Conservation (phyloP, 2,888 invertebrate species). For the Notodonta dromedarius region DNA sequence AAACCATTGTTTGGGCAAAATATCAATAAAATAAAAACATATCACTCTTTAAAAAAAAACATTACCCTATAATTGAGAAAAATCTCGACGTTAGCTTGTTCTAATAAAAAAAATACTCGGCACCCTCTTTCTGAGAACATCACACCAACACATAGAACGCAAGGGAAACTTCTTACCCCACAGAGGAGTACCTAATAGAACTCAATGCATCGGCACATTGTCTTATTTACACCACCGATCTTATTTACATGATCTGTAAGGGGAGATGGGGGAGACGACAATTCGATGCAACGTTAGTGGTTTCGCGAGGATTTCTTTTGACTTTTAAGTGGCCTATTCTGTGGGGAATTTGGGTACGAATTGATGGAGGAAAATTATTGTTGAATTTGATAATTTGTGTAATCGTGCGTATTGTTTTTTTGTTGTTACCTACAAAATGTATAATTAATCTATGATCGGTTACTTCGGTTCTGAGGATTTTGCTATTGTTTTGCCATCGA, state of each 20-base stretch:
- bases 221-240: conserved; percentile 32
- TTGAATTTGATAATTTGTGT: neutral
- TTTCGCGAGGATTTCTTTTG: conserved; percentile 43
- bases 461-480: too few relatives aligned
- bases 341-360: conserved; percentile 18
- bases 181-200: conserved; percentile 51
- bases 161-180: conserved; percentile 39
- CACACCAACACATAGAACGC: conserved; percentile 3
- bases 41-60: too few relatives aligned
- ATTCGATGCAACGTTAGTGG: conserved; percentile 56
- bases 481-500: too few relatives aligned
- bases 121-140: neutral
- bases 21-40: too few relatives aligned
- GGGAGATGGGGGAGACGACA: conserved; percentile 39
- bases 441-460: too few relatives aligned
- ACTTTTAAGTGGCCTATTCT: conserved; percentile 38
- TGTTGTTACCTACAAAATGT: too few relatives aligned
- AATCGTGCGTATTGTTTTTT: neutral
- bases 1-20: too few relatives aligned
- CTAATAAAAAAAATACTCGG: neutral
- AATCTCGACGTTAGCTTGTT: too few relatives aligned
- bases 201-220: conserved; percentile 58
- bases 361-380: neutral
- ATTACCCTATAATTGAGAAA: too few relatives aligned
- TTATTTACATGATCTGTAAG: conserved; percentile 38